These are phyloP conservation scores for Holothuria leucospilota DNA, from an alignment of 53 echinoderm and acorn worm species.

Conservation along the genomic window DNA sequence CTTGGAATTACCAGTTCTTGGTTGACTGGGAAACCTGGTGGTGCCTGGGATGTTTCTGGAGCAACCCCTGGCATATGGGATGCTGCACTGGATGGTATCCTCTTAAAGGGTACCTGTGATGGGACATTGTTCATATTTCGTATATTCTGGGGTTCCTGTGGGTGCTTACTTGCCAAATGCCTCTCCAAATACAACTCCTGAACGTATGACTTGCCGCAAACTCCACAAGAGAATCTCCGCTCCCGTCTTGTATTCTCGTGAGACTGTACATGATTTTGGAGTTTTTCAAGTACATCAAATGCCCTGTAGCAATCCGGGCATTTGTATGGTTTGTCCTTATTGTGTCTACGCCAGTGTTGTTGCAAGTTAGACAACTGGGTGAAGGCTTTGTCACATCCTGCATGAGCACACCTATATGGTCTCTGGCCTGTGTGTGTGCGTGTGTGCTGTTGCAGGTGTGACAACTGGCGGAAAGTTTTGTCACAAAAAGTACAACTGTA, in stretches of 20 bases:
- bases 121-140: constrained; percentile 35
- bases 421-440: constrained; percentile 94
- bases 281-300: constrained; percentile 86
- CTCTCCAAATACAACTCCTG: constrained; percentile 94
- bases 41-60: constrained; percentile 33
- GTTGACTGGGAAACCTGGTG: constrained; percentile 30
- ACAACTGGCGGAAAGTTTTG: constrained; percentile 94
- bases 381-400: constrained; percentile 95
- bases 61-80: constrained; percentile 31
- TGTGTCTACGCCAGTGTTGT: constrained; percentile 94
- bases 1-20: constrained; percentile 19
- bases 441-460: constrained; percentile 97
- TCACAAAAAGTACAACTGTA: constrained; percentile 91
- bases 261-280: constrained; percentile 89
- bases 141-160: constrained; percentile 52
- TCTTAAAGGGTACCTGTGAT: constrained; percentile 59
- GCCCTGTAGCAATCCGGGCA: constrained; percentile 96
- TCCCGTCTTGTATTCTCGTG: constrained; percentile 95
- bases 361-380: constrained; percentile 96
- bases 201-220: constrained; percentile 91
- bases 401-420: constrained; percentile 84
- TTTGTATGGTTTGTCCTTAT: constrained; percentile 99
- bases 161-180: constrained; percentile 92
- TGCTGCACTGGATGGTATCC: constrained; percentile 49
- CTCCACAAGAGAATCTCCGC: constrained; percentile 82